Base-by-base conservation (phyloP, 2,113 vertebrate species). In the Mustelus asterias region DNA sequence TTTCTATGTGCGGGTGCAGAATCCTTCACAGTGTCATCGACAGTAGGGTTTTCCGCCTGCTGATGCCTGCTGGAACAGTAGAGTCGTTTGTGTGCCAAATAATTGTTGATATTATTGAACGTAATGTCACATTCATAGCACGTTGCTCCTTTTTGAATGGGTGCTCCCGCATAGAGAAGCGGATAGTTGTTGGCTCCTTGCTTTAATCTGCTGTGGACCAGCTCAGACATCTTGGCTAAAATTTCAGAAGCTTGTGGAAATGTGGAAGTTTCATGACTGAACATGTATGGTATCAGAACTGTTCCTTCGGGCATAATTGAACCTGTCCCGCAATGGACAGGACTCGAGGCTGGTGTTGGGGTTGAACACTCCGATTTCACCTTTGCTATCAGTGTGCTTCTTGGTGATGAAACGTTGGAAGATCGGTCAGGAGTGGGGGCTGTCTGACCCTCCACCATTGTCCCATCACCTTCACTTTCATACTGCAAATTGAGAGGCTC, bases 51-150 rank as follows among this genome's bases (percentile, higher is more conserved):
- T 33, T 99, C 99, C 2, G 98, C 98, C 0, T 97, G 96, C 2
- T 98, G 97, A 96, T 98, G 99, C 94, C 99, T 97, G 96, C 99
- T 99, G 1, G 99, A 99, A 97, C 99, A 99, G 97, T 99, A 99
- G 10, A 99, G 98, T 95, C 99, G 98, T 97, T 99, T 99, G 97
- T 99, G 99, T 96, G 98, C 99, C n/a, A 99, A 99, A 97, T 98
- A 99, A 97, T 99, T 99, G 97, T 98, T 99, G 96, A 99, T 98
- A 97, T 99, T 99, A 97, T 98, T 99, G 97, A 99, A 99, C 48
- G 98, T 99, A 97, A 99, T 99, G 96, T 99, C 99, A 7, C 99
- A 99, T 97, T 99, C 99, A 0, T 99, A 99, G 98, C 99, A 99
- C 0, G 99, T 99, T 94, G 99, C 98, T 0, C 99, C 99, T 96